phyloP scores from a whole-genome alignment of 1,140 invertebrate genomes.

The Saxidomus purpurata region DNA sequence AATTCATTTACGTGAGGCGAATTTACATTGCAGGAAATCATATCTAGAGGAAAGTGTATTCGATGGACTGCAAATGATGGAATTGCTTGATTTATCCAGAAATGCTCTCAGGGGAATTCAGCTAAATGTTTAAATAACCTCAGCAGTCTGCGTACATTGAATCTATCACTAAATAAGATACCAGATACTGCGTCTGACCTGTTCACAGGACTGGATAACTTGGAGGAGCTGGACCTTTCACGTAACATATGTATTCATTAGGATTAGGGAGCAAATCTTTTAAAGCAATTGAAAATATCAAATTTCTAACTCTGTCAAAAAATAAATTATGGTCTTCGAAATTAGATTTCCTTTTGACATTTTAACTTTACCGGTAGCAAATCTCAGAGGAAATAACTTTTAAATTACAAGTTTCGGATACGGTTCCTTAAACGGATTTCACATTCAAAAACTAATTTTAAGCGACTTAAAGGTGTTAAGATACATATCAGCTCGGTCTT shows the following conservation, averaged over 20 bases:
- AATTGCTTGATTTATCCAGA: conserved; percentile 3
- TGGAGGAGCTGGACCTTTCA: conserved; percentile 20
- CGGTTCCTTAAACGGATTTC: neutral
- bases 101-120: neutral
- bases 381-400: neutral
- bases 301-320: neutral
- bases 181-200: neutral
- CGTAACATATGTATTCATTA: neutral
- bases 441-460: neutral
- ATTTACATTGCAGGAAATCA: neutral
- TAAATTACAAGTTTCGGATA: neutral
- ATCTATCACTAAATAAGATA: conserved; percentile 25
- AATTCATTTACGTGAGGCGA: neutral
- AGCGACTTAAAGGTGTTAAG: neutral
- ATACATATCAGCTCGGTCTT: neutral
- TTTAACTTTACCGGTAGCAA: neutral
- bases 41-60: neutral
- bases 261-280: neutral
- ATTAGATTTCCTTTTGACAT: neutral
- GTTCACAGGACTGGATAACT: neutral
- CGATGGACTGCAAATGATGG: neutral
- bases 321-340: neutral
- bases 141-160: neutral
- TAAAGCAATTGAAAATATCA: neutral
- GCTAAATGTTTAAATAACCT: neutral